Conservation (phyloP, 2,797 vertebrate genomes). For the Knipowitschia caucasica region DNA sequence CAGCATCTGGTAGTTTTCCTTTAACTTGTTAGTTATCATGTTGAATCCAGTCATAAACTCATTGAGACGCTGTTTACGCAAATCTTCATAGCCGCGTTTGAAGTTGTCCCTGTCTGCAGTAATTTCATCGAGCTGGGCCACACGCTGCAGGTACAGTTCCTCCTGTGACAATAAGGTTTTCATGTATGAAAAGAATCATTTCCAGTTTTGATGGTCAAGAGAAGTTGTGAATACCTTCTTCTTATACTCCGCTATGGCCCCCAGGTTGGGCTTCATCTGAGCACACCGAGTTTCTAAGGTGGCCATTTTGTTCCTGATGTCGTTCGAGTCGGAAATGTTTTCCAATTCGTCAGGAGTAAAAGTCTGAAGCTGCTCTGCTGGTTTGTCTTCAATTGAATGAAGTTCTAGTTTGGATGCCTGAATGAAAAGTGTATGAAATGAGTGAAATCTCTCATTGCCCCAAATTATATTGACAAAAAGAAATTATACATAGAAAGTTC, state of each 20-base stretch:
- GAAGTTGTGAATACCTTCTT: constrained; percentile 83
- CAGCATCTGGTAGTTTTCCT: constrained; percentile 99
- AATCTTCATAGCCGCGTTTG: constrained; percentile 85
- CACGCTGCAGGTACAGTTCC: constrained; percentile 89
- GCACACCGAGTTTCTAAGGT: constrained; percentile 85
- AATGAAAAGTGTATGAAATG: no score
- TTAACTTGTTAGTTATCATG: constrained; percentile 94
- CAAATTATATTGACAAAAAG: no score
- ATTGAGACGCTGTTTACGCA: constrained; percentile 91
- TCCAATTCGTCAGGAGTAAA: constrained; percentile 80
- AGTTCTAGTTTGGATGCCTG: constrained; percentile 85
- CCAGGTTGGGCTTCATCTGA: constrained; percentile 91
- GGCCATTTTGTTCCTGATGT: constrained; percentile 85
- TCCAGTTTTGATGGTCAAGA: no score
- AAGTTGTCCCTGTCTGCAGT: constrained; percentile 87
- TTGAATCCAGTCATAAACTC: constrained; percentile 98
- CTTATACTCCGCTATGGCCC: constrained; percentile 87
- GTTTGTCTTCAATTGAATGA: constrained; percentile 79
- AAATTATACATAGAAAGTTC: no score
- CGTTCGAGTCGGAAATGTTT: constrained; percentile 75
- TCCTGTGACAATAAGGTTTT: constrained; percentile 84
- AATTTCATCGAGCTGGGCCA: constrained; percentile 89
- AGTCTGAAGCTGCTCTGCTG: constrained; percentile 74
- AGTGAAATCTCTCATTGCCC: no score
- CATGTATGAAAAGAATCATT: background rate